Evolutionary conservation across 1,140 invertebrate genomes (phyloP), one percentile per base, ranked within the genome.

Genomic region (Sminthurides bifidus): DNA sequence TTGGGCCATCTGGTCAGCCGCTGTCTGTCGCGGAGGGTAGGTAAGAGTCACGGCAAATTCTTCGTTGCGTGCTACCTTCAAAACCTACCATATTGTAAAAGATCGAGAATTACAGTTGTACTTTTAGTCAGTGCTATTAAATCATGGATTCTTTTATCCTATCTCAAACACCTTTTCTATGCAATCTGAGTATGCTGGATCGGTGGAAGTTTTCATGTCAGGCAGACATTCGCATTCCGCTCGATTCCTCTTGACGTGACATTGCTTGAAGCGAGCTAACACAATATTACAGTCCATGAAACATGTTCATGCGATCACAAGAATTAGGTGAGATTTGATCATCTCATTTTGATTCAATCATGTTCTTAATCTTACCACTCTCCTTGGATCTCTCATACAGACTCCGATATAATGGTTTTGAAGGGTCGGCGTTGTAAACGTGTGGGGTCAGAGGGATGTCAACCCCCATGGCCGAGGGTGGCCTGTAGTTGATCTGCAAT

Each of bases 401-500:
- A 3, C 15, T 27, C 8, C 49, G 45, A 26, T 46, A 58, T 2
- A 33, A 12, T 15, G 56, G 56, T 23, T 58, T 35, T 3, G 23
- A 33, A 3, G 56, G 56, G 26, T 58, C 56, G 2, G 51, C 50
- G 30, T 58, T 58, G 33, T 58, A 58, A 17, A 53, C 33, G 29
- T 58, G 45, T 17, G 8, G 27, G 3, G 56, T 27, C 21, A 31
- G 15, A 3, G 56, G 56, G 10, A 53, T 53, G 21, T 46, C 27
- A 12, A 14, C n/a, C 3, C 56, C 56, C 4, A 21, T 14, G 31
- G 19, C 2, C 2, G 50, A 45, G 8, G 56, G 56, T 44, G 56
- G 56, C n/a, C 56, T 27, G 40, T 58, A 58, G 26, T 58, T 58
- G 24, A 26, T 14, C 56, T 58, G 38, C 10, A n/a, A n/a, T n/a